phyloP scores from a whole-genome alignment of 1,140 invertebrate species.

The Sesamia nonagrioides region DNA sequence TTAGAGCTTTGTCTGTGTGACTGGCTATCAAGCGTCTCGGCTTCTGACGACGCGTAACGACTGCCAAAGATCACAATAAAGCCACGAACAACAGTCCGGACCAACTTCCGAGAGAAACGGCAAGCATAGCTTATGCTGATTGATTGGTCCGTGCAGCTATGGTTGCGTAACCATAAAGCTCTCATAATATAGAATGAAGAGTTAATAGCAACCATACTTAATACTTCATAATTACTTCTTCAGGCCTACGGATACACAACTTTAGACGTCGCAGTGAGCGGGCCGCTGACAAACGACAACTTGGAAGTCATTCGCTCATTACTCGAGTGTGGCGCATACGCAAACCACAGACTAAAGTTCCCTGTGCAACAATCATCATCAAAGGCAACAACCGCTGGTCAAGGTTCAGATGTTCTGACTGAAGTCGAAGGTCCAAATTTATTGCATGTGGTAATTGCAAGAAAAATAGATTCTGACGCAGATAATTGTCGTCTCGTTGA shows the following conservation, averaged over 20 bases:
- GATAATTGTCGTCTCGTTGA: conserved; percentile 54
- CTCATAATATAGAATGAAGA: neutral
- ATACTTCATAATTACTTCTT: conserved; percentile 16
- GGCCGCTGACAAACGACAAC: conserved; percentile 69
- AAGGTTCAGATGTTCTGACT: neutral
- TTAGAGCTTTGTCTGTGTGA: too few relatives aligned
- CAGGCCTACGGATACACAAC: conserved; percentile 72
- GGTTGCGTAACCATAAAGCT: neutral
- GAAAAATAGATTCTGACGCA: conserved; percentile 58
- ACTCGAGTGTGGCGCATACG: conserved; percentile 75
- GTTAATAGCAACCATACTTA: neutral
- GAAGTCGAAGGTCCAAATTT: conserved; percentile 69
- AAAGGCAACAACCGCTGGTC: neutral
- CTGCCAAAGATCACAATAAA: too few relatives aligned
- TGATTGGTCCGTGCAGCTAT: too few relatives aligned
- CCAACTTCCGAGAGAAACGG: too few relatives aligned
- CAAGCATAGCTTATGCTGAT: too few relatives aligned
- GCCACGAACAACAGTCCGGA: too few relatives aligned
- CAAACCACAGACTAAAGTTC: conserved; percentile 63
- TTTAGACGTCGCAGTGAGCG: conserved; percentile 80
- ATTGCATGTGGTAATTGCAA: conserved; percentile 70
- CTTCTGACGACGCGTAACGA: too few relatives aligned
- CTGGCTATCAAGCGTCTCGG: too few relatives aligned
- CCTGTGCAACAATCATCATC: neutral
- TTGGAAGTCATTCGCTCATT: conserved; percentile 74